Conservation (phyloP, 2,113 vertebrate genomes). For the Nicator chloris region DNA sequence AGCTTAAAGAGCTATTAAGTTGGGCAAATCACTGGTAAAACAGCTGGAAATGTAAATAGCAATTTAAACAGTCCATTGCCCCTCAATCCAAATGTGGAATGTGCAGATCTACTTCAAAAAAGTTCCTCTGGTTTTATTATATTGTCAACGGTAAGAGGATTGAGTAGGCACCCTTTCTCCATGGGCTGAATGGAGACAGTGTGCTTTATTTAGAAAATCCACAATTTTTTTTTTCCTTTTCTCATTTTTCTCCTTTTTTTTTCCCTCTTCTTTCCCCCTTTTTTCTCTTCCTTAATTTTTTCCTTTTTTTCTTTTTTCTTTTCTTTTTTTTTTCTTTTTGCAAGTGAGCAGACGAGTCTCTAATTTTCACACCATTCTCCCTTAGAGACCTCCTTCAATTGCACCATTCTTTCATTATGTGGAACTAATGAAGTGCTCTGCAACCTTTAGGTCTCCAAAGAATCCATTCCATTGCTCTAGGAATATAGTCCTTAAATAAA, state of each 20-base stretch:
- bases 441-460: slow-evolving; percentile 70
- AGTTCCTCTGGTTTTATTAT: slow-evolving; percentile 69
- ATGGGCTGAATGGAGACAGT: slow-evolving; percentile 56
- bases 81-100: slow-evolving; percentile 68
- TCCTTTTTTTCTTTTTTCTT: fast-evolving
- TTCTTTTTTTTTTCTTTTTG: background rate
- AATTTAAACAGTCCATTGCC: slow-evolving; percentile 79
- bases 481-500: slow-evolving; percentile 74
- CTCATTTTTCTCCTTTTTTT: background rate
- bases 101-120: slow-evolving; percentile 65
- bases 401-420: slow-evolving; percentile 77
- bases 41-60: slow-evolving; percentile 83
- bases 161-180: slow-evolving; percentile 59
- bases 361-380: slow-evolving; percentile 74
- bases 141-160: slow-evolving; percentile 72
- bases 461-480: slow-evolving; percentile 60
- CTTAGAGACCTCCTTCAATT: slow-evolving; percentile 71
- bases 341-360: slow-evolving; percentile 70
- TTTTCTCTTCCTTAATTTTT: background rate
- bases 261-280: background rate
- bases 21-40: slow-evolving; percentile 82
- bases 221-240: slow-evolving; percentile 31
- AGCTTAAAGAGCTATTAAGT: slow-evolving; percentile 82
- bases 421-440: slow-evolving; percentile 77
- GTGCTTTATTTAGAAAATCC: slow-evolving; percentile 67